phyloP scores from a whole-genome alignment of 2,888 invertebrate species.

The Parnassius mnemosyne region DNA sequence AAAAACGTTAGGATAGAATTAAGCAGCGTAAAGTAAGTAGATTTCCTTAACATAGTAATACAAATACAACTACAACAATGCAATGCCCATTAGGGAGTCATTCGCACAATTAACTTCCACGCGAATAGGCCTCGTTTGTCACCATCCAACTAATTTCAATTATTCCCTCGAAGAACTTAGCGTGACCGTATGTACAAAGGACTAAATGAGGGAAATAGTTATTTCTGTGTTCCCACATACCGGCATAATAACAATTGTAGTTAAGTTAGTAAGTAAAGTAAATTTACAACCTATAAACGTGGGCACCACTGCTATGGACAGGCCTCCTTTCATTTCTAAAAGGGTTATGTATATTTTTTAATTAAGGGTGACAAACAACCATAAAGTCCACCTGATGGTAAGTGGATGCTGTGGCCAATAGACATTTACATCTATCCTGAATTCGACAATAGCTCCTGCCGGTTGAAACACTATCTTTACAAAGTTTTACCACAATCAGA shows the following conservation, averaged over 20 bases:
- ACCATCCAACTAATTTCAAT: constrained; percentile 17
- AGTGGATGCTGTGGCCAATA: no score
- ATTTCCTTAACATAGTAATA: neutral
- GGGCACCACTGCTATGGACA: no score
- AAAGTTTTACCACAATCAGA: no score
- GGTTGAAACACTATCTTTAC: no score
- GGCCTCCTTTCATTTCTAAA: no score
- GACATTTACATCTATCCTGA: no score
- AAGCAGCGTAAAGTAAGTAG: neutral
- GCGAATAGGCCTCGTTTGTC: constrained; percentile 19
- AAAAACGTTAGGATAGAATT: no score
- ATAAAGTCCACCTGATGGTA: no score
- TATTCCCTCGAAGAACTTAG: constrained; percentile 10
- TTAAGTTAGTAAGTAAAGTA: neutral
- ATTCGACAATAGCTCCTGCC: no score
- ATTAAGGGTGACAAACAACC: no score
- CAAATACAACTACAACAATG: neutral
- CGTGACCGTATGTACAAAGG: constrained; percentile 19
- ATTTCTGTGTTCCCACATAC: constrained; percentile 19
- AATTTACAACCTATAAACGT: no score
- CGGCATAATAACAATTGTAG: constrained; percentile 3
- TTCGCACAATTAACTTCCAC: constrained; percentile 5
- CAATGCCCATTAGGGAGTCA: neutral
- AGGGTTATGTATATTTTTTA: no score
- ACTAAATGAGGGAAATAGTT: constrained; percentile 18